Base-by-base conservation (phyloP, 2,888 invertebrate species). In the Chromoteleia sp. region DNA sequence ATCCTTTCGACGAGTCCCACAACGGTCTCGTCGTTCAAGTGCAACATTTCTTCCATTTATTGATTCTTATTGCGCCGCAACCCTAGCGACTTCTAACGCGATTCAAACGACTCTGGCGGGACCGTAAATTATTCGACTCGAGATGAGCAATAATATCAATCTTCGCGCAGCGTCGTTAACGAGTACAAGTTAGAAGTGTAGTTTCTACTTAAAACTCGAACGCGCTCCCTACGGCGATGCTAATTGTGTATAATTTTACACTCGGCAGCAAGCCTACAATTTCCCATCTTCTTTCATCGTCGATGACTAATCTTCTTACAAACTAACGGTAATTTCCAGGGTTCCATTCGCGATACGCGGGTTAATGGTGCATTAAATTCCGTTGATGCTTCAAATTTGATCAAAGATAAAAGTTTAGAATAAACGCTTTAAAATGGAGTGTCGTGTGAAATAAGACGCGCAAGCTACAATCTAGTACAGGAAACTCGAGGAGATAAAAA, bases 161-260 rank as follows among this genome's bases (percentile, higher is more conserved):
- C 39, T 2, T 39, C 12, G 12, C 39, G 1, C 2, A 33, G 33
- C 33, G 33, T 33, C 33, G 10, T 8, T 8, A 33, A 33, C 39
- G 39, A 12, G n/a, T 8, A 39, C n/a, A 14, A 12, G 3, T 12
- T 14, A 14, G 3, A 14, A n/a, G 39, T 14, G 12, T 12, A 39
- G 39, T 39, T 12, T 39, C 39, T n/a, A n/a, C 12, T 67, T 67
- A 52, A 67, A 36, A 52, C 41, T 39, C 21, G 39, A 52, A 48
- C 41, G 41, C n/a, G 48, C 36, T 48, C 12, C 50, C 63, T 30
- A 19, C 15, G 19, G 33, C 33, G 52, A 67, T 52, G 52, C 41
- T 67, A 67, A 67, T 67, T 52, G 52, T 67, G 52, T 39, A 67
- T 33, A 52, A 67, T 67, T 67, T 52, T 48, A 67, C 67, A 56